A percentile compares a stretch with the other conserved stretches of the same genome.
Evolutionary conservation across 2,888 invertebrate genomes (phyloP).

Genomic region (Plagodis dolabraria): DNA sequence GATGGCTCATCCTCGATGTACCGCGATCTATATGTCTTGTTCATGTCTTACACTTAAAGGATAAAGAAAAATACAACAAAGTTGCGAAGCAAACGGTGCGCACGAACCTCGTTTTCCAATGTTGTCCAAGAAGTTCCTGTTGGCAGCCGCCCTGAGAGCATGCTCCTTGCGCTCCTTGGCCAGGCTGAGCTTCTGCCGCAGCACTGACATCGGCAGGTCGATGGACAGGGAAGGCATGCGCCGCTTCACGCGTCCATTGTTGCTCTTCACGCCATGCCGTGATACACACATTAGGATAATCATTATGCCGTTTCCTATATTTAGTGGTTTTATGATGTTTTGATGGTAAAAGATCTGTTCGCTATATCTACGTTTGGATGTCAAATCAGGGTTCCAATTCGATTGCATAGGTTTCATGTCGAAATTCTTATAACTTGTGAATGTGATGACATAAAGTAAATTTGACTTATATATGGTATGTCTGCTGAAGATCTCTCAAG

Average conservation of each 20-base stretch:
- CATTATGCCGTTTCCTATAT: neutral
- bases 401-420: no score
- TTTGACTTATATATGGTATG: no score
- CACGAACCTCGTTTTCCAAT: constrained; percentile 89
- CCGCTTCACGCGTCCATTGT: constrained; percentile 80
- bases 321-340: no score
- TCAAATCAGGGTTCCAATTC: no score
- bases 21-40: no score
- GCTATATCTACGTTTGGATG: no score
- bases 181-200: constrained; percentile 90
- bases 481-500: no score
- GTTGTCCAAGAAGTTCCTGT: constrained; percentile 89
- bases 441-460: no score
- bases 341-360: no score
- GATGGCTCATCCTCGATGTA: no score
- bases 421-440: no score
- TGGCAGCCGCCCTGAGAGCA: constrained; percentile 84
- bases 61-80: neutral
- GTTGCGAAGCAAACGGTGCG: neutral
- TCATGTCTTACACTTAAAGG: neutral
- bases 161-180: constrained; percentile 90
- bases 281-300: constrained; percentile 20
- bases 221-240: constrained; percentile 91
- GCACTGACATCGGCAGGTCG: constrained; percentile 93
- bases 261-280: constrained; percentile 53